These are phyloP conservation scores for Trachymyrmex cornetzi DNA, from an alignment of 1,140 invertebrate species.

Conservation along the genomic window DNA sequence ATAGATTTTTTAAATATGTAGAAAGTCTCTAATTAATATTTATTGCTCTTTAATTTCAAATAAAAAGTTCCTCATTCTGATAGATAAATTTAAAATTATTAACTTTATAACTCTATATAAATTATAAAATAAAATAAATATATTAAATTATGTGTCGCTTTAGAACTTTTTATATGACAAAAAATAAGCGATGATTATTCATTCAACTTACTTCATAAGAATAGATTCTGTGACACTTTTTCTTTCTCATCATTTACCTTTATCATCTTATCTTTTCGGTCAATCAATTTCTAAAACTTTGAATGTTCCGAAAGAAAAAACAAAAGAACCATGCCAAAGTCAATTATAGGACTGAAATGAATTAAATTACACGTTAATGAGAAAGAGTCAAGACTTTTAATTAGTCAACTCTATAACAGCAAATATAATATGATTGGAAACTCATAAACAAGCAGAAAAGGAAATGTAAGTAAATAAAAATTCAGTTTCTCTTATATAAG, in stretches of 20 bases:
- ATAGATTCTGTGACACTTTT: background rate
- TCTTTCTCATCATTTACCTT: background rate
- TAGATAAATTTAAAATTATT: constrained; percentile 17
- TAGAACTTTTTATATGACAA: background rate
- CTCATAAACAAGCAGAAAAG: background rate
- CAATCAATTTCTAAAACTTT: constrained; percentile 24
- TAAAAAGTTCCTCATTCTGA: background rate
- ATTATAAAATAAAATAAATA: constrained; percentile 24
- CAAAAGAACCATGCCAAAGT: constrained; percentile 77
- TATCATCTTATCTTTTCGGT: background rate
- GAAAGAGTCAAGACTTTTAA: constrained; percentile 14
- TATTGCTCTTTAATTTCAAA: background rate
- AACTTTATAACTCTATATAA: background rate
- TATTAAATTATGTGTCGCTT: constrained; percentile 35
- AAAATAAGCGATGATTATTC: constrained; percentile 1
- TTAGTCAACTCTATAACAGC: background rate
- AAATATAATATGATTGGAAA: background rate
- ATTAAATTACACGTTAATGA: constrained; percentile 79
- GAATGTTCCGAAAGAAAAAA: constrained; percentile 54
- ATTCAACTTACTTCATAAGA: constrained; percentile 1
- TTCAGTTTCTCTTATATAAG: background rate
- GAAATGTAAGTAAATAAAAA: background rate
- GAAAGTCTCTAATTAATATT: background rate
- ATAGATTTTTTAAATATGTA: background rate
- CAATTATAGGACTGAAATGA: constrained; percentile 78